Percentiles rank a stretch among this genome's conserved stretches.
Conservation (phyloP, 2,113 vertebrate species). For the Tonatia bakeri region DNA sequence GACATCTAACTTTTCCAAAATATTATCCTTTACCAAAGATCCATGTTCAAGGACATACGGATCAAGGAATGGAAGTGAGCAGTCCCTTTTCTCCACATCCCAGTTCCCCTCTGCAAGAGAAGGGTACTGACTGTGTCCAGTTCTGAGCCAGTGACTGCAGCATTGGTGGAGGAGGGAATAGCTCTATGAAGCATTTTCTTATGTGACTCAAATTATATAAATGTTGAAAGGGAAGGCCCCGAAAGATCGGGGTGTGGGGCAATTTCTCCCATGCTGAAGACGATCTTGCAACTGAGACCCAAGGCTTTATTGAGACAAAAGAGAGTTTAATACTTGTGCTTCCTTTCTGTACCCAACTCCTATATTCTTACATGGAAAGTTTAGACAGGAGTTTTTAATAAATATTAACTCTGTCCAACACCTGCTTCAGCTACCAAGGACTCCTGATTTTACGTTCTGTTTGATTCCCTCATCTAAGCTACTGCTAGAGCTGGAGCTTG, state of each 20-base stretch:
- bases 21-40: neutral
- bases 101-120: neutral
- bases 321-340: neutral
- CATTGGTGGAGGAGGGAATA: neutral
- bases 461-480: neutral
- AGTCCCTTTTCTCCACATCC: neutral
- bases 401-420: neutral
- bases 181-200: neutral
- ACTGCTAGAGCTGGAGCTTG: neutral
- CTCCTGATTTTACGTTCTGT: neutral
- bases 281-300: neutral
- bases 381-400: neutral
- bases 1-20: neutral
- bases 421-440: neutral
- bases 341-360: accelerated
- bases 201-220: neutral
- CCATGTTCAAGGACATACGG: neutral
- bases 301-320: neutral
- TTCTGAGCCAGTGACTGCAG: neutral
- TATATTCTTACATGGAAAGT: neutral
- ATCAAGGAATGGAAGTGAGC: neutral
- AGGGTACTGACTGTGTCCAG: accelerated
- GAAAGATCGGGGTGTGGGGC: neutral
- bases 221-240: accelerated
- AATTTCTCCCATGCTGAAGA: neutral